Base-by-base conservation (phyloP, 2,888 invertebrate genomes). In the Drosophila emarginata region DNA sequence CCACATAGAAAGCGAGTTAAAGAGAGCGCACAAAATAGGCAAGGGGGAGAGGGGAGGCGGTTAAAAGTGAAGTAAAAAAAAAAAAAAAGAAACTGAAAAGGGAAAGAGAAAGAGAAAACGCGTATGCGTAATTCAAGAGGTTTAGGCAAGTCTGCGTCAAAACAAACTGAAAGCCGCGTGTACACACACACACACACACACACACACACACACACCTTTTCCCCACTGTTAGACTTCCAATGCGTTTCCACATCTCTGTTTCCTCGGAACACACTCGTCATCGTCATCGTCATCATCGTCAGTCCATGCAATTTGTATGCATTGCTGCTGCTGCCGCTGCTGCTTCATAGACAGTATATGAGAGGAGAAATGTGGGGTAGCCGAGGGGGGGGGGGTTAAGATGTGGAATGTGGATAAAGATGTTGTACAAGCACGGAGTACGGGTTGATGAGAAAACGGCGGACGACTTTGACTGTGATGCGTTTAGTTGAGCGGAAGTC, bases 401-500 rank as follows among this genome's bases (percentile, higher is more conserved):
- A 21, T 21, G 18, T 11, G 45, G 18, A 21, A 45, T 11, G 45
- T 21, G 45, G 45, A 45, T 45, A 21, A 45, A 45, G 45, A 45
- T 45, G 45, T 45, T 45, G 18, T 21, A 45, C 45, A 45, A 18
- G 39, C n/a, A n/a, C 2, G 39, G 39, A 14, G 39, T 14, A 14
- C 6, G n/a, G 18, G 23, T 14, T 40, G 26, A 37, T 2, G 39
- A 6, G 21, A 45, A 12, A 45, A 45, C 45, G 45, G 21, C 21
- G 45, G 45, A 45, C 56, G 54, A 72, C 71, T 64, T 63, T 63
- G 64, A 67, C 53, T 61, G 67, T 64, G 64, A 72, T 75, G 78
- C 84, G 81, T 86, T 84, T 80, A 81, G 86, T 78, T 79, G 73
- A 76, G 74, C 89, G 86, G 87, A 86, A 80, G 86, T 80, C 79